Evolutionary conservation across 2,797 vertebrate species (phyloP).

Genomic region (Bucorvus abyssinicus): DNA sequence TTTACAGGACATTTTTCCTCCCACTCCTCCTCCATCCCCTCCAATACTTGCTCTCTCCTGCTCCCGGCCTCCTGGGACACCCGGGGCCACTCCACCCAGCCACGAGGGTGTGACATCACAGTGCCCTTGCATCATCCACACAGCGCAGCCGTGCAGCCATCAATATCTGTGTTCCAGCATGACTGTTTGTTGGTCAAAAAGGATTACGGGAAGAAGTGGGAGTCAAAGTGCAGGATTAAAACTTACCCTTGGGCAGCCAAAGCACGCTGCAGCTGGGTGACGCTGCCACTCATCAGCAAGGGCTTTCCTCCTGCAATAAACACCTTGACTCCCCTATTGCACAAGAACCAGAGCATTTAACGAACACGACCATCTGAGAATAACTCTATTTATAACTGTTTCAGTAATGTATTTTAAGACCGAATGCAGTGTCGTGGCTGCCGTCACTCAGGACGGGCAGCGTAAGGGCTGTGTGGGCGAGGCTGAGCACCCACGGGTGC

Average conservation of each 20-base stretch:
- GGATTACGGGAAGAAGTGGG: no score
- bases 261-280: rapidly evolving
- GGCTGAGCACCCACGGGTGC: not conserved
- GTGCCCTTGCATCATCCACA: rapidly evolving
- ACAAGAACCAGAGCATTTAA: no score
- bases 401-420: not conserved
- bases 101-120: not conserved
- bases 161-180: rapidly evolving
- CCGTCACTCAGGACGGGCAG: rapidly evolving
- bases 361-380: rapidly evolving
- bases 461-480: rapidly evolving
- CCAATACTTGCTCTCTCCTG: not conserved
- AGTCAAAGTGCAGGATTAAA: rapidly evolving
- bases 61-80: not conserved
- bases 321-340: rapidly evolving
- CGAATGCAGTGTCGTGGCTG: rapidly evolving
- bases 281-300: rapidly evolving
- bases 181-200: not conserved
- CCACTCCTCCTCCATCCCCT: not conserved
- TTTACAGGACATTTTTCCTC: no score
- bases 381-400: not conserved
- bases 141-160: rapidly evolving
- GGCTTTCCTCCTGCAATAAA: not conserved
- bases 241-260: not conserved
- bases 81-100: not conserved